Percentiles rank a stretch among this genome's conserved stretches.
Evolutionary conservation across 2,113 vertebrate genomes (phyloP).

Genomic region (Pelecanus crispus): DNA sequence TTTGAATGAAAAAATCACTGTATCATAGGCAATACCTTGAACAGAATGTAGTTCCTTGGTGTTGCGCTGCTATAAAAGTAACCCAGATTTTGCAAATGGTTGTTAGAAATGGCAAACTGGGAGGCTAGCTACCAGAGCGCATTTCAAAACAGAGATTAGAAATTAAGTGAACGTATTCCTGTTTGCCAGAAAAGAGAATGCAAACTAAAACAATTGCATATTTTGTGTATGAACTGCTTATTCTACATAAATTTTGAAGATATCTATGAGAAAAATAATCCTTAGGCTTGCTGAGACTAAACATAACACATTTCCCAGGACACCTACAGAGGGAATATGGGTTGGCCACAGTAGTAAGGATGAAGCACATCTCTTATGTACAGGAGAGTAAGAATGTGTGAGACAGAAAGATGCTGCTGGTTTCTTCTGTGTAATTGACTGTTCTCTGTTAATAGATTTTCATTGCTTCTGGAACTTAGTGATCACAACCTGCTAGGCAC

Average conservation of each 20-base stretch:
- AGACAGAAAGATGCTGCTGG: neutral
- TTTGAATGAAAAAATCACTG: neutral
- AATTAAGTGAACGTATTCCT: neutral
- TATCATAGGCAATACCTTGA: neutral
- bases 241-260: neutral
- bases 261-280: neutral
- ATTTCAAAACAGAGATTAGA: neutral
- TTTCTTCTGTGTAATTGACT: neutral
- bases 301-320: neutral
- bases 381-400: neutral
- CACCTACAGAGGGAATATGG: neutral
- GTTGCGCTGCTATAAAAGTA: neutral
- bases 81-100: neutral
- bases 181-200: neutral
- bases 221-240: neutral
- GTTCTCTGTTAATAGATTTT: neutral
- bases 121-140: neutral
- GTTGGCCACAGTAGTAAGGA: neutral
- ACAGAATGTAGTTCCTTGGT: neutral
- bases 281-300: neutral
- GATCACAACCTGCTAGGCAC: neutral
- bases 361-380: rapidly evolving
- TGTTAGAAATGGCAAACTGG: neutral
- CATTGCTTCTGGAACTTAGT: neutral
- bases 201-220: rapidly evolving